phyloP scores from a whole-genome alignment of 2,888 invertebrate species.

The Drosophila pseudotakahashii region DNA sequence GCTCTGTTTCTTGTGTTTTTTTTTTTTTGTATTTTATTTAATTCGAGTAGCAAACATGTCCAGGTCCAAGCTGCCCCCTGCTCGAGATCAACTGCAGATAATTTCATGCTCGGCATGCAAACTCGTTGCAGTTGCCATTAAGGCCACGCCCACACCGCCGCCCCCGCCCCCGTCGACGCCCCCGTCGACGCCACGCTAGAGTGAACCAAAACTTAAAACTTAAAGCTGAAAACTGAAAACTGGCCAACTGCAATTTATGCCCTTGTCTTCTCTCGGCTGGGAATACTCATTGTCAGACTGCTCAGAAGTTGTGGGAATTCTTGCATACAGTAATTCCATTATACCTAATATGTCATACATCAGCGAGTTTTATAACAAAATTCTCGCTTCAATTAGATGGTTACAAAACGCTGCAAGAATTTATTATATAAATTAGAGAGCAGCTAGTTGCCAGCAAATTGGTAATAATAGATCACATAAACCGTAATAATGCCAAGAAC shows the following conservation, averaged over 20 bases:
- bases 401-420: conserved; percentile 14
- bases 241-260: conserved; percentile 32
- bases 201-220: conserved; percentile 33
- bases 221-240: background rate
- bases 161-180: conserved; percentile 28
- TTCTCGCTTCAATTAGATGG: conserved; percentile 29
- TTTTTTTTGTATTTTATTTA: conserved; percentile 32
- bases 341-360: conserved; percentile 14
- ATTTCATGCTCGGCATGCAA: conserved; percentile 69
- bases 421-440: conserved; percentile 12
- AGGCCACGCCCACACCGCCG: conserved; percentile 39
- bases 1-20: conserved; percentile 9
- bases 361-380: conserved; percentile 26
- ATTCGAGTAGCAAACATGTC: conserved; percentile 50
- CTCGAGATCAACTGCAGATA: conserved; percentile 72
- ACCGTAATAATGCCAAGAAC: background rate
- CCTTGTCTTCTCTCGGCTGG: conserved; percentile 36
- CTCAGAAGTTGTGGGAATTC: conserved; percentile 22
- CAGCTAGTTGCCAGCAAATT: conserved; percentile 7
- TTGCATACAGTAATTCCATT: conserved; percentile 21
- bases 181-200: conserved; percentile 42
- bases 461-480: conserved; percentile 13
- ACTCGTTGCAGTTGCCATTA: conserved; percentile 36
- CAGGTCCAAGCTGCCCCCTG: conserved; percentile 37
- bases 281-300: conserved; percentile 17